Evolutionary conservation across 2,888 invertebrate genomes (phyloP), one percentile per base, ranked within the genome.

Genomic region (Anoncus sp.): DNA sequence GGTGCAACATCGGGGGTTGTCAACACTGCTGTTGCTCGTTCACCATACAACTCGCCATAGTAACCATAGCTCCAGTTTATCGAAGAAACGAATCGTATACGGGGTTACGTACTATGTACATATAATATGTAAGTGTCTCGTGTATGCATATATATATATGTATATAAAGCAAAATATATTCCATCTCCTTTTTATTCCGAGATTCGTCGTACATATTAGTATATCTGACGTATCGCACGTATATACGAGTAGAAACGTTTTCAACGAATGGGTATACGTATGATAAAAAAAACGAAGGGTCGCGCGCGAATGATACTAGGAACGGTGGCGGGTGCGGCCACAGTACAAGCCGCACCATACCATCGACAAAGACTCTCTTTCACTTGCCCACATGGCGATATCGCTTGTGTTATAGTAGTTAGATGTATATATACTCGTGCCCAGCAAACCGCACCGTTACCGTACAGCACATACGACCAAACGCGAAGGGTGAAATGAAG

Each of bases 21-120:
- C 78, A 79, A 79, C 78, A 75, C 75, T 60, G 78, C 67, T 75
- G 78, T 72, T 67, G 53, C 70, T 60, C 74, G 67, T 69, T 74
- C 60, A 45, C 51, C 63, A 67, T 67, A 75, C 67, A 51, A 38
- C 63, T 38, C 59, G 31, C n/a, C 72, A 67, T 78, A 67, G 78
- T 79, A 79, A 75, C 78, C 78, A 75, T 75, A 79, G 78, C 78
- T 79, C 72, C 75, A 72, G 67, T 79, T 75, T 79, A 79, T 79
- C 78, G 78, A 63, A 63, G 38, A 51, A 59, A 75, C 75, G 51
- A 79, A 79, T 79, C 78, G 75, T 67, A 65, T 66, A 63, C 38
- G 62, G 12, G 53, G 47, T 16, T 47, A 49, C 51, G 38, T 16
- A n/a, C n/a, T 57, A 27, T 35, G 9, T 18, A 47, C 20, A 24